phyloP scores from a whole-genome alignment of 2,113 vertebrate genomes.

The Perca fluviatilis region DNA sequence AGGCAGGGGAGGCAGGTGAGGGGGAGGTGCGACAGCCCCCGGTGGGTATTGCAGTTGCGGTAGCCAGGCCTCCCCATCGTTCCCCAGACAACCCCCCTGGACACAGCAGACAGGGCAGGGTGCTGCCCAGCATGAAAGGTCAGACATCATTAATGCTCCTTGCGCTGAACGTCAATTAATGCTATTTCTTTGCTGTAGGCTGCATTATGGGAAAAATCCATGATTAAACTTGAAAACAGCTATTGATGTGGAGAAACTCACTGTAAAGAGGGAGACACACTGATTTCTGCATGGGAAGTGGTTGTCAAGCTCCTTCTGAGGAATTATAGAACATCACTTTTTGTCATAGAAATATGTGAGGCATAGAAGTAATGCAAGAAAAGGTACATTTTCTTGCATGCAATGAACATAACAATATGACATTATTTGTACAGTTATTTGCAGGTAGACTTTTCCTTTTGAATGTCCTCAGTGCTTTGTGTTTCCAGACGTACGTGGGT shows the following conservation, averaged over 20 bases:
- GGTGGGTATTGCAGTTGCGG: slow-evolving; percentile 94
- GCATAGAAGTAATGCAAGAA: not conserved
- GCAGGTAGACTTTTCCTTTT: not conserved
- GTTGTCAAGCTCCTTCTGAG: not conserved
- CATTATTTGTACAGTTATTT: not conserved
- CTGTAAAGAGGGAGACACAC: not conserved
- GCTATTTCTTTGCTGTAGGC: slow-evolving; percentile 31
- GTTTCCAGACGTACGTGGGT: not conserved
- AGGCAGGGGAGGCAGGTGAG: slow-evolving; percentile 87
- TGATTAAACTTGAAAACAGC: not conserved
- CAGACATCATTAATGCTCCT: slow-evolving; percentile 57
- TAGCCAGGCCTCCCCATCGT: slow-evolving; percentile 89
- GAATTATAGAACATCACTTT: not conserved
- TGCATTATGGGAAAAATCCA: slow-evolving; percentile 11
- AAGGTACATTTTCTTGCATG: not conserved
- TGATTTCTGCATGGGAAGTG: not conserved
- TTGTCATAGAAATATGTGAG: not conserved
- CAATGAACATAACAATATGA: not conserved
- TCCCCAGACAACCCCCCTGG: slow-evolving; percentile 82
- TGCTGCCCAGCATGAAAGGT: slow-evolving; percentile 90
- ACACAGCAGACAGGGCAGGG: slow-evolving; percentile 87
- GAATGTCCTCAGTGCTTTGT: not conserved
- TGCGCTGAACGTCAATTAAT: slow-evolving; percentile 51
- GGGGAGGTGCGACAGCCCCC: slow-evolving; percentile 96
- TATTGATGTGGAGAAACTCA: slow-evolving; percentile 2